Evolutionary conservation across 2,888 invertebrate genomes (phyloP), one percentile per base, ranked within the genome.

Genomic region (Griposia aprilina): DNA sequence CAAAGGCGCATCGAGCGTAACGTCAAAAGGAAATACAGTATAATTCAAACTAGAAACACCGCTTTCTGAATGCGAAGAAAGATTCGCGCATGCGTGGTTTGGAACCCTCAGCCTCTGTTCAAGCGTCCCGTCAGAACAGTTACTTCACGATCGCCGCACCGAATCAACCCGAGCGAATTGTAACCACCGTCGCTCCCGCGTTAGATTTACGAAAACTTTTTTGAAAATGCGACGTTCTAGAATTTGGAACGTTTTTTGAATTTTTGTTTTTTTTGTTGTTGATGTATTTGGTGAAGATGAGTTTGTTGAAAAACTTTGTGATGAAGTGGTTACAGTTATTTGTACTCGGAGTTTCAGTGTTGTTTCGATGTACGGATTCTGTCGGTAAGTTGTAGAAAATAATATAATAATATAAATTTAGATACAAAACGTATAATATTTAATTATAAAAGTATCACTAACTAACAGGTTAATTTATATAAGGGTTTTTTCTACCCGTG

Each of bases 271-370:
- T 78, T 62, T 68, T 79, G 66, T 13, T 4, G 10, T 87, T 59
- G 23, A 67, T 63, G 26, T 70, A 60, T 73, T 62, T 48, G 84
- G 84, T 89, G 88, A 89, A 85, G 82, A 88, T 88, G 83, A 91
- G 92, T 93, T 88, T 90, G 85, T 90, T 88, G 63, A 90, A 86
- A 88, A 91, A 87, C 82, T 88, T 90, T 87, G 96, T 96, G 95
- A 93, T 94, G 92, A 93, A 93, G 95, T 95, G 95, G 90, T 89
- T 87, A 78, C 89, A 90, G 86, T 91, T 94, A 86, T 86, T 94
- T 87, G 90, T 95, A 91, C 91, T 95, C 90, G 96, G 95, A 95
- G 92, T 96, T 94, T 93, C 95, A 94, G 95, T 96, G 95, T 93
- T 96, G 90, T 94, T 95, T 87, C 93, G 92, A 81, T 94, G 93